phyloP scores from a whole-genome alignment of 2,888 invertebrate species.

The Adineta ricciae region DNA sequence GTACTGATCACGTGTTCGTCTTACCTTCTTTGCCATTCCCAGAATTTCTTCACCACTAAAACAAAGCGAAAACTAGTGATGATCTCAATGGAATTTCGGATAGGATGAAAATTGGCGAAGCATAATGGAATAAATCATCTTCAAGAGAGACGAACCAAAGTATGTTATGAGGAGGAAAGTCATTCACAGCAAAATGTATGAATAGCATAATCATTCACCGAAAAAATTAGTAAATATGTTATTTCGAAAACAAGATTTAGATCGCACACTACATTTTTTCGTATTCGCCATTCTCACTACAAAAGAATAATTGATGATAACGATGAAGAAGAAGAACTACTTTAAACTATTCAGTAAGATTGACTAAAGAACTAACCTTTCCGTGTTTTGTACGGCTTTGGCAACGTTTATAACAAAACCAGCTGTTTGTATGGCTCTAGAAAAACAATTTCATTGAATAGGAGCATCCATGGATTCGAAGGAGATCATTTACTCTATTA shows the following conservation, averaged over 20 bases:
- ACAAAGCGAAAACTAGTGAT: not conserved
- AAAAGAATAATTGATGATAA: not conserved
- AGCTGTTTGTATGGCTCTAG: not conserved
- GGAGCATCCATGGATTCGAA: no score
- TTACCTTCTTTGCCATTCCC: slow-evolving; percentile 8
- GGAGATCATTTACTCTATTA: not conserved
- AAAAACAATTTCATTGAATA: not conserved
- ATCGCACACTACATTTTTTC: not conserved
- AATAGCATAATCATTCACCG: not conserved
- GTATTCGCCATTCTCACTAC: not conserved
- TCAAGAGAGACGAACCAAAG: not conserved
- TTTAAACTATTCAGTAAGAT: no score
- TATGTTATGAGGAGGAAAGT: not conserved
- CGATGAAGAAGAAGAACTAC: no score
- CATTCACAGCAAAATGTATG: no score
- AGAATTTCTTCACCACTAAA: slow-evolving; percentile 14
- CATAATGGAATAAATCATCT: not conserved
- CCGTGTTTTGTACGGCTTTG: not conserved
- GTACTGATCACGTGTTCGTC: not conserved
- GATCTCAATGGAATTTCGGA: not conserved
- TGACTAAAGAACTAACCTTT: not conserved
- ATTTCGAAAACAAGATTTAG: not conserved
- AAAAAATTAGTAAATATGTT: not conserved
- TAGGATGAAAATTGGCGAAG: not conserved
- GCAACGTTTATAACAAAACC: not conserved